A percentile compares a stretch with the other conserved stretches of the same genome.
These are phyloP conservation scores for Cassiopea xamachana DNA, from an alignment of 30 jellyfish, hydroid and myxozoan species.

Conservation along the genomic window DNA sequence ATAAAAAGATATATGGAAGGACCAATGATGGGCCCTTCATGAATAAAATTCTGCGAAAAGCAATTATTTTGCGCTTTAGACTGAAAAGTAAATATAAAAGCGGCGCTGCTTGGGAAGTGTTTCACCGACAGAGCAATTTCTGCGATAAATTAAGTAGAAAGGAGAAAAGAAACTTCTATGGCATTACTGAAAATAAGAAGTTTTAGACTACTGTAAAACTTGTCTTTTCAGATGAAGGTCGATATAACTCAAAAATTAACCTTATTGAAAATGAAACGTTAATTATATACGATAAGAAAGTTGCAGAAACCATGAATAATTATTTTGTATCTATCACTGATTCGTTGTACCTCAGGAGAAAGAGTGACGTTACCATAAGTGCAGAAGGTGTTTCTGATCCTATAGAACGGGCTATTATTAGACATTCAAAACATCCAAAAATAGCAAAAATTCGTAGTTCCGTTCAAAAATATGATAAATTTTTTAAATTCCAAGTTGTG, in stretches of 20 bases:
- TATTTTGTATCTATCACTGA: conserved; percentile 6
- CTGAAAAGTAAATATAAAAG: conserved; percentile 3
- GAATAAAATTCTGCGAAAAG: not conserved
- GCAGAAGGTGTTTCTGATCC: conserved; percentile 25
- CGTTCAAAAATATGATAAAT: not conserved
- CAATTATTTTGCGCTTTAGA: conserved; percentile 10
- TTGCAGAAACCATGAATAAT: not conserved
- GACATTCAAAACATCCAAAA: conserved; percentile 1
- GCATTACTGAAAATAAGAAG: conserved; percentile 13
- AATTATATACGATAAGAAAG: not conserved
- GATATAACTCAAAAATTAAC: not conserved
- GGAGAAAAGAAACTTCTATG: conserved; percentile 7
- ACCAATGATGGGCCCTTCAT: not conserved
- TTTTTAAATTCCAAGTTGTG: not conserved
- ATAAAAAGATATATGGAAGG: not conserved
- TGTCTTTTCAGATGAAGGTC: conserved; percentile 15
- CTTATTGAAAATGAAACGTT: not conserved
- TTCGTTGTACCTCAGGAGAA: not conserved
- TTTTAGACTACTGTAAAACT: conserved; percentile 26
- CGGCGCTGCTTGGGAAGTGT: conserved; percentile 19
- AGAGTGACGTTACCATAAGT: not conserved
- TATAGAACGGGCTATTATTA: not conserved
- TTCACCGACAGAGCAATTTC: conserved; percentile 21
- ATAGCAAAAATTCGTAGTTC: not conserved
- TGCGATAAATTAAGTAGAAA: conserved; percentile 27